A percentile compares a stretch with the other conserved stretches of the same genome.
Evolutionary conservation across 2,888 invertebrate genomes (phyloP).

Genomic region (Leucophora obtusa): DNA sequence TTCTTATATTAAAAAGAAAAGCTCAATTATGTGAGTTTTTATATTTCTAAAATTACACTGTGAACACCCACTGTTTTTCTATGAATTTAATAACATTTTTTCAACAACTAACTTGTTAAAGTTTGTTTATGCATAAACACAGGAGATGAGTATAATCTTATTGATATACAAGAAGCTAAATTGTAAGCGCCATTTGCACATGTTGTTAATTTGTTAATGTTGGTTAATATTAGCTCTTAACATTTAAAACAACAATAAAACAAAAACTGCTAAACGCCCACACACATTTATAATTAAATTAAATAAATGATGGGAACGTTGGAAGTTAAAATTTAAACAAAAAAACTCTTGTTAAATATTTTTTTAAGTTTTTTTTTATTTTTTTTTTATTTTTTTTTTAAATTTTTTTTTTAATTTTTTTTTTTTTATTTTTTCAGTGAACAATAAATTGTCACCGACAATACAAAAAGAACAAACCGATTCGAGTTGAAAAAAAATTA

Average conservation of each 20-base stretch:
- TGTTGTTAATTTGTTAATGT: conserved; percentile 41
- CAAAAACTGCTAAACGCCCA: conserved; percentile 38
- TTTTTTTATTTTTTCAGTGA: conserved; percentile 28
- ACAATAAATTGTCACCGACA: conserved; percentile 43
- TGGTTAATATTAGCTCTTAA: neutral
- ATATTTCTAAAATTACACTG: neutral
- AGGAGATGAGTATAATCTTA: conserved; percentile 1
- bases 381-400: conserved; percentile 25
- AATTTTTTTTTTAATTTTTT: conserved; percentile 22
- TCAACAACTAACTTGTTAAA: neutral
- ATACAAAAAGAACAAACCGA: conserved; percentile 36
- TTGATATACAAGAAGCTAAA: conserved; percentile 14
- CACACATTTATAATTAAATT: conserved; percentile 33
- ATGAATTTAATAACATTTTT: neutral
- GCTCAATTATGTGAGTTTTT: neutral
- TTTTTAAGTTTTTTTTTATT: conserved; percentile 24
- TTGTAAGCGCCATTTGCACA: conserved; percentile 32
- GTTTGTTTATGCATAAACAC: neutral
- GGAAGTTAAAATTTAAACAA: conserved; percentile 39
- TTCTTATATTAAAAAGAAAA: neutral
- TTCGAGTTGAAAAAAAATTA: conserved; percentile 2
- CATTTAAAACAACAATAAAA: neutral
- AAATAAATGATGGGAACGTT: conserved; percentile 34
- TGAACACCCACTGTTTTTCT: neutral
- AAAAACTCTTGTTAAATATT: conserved; percentile 37